Evolutionary conservation across 1,140 invertebrate genomes (phyloP), one percentile per base, ranked within the genome.

Genomic region (Cydia pomonella): DNA sequence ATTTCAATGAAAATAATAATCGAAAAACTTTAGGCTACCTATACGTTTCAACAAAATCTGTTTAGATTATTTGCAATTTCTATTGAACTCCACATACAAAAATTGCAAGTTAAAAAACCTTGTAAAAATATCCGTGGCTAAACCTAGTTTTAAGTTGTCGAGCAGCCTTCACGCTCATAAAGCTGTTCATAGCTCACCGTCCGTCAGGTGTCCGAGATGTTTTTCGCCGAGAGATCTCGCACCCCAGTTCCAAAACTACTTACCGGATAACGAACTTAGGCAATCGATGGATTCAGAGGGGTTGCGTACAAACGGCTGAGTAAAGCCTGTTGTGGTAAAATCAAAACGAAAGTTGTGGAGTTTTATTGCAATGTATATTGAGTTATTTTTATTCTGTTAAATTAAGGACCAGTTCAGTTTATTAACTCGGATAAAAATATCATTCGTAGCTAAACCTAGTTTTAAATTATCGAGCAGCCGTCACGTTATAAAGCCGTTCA

Each of bases 241-340:
- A 59, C 50, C 50, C 50, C 18, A 53, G 50, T 53, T 53, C 18
- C 50, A 53, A 18, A 53, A 53, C 50, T 53, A 53, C 50, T 53
- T 53, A 53, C 18, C 50, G 50, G 50, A 53, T 53, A 53, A 53
- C 50, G 50, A 53, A 53, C 50, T 53, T 53, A 21, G 16, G 50
- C 50, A 53, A 53, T 53, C 50, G 50, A 53, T 53, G 18, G 50
- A 53, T 53, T 5, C 50, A 18, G n/a, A 16, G n/a, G 18, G n/a
- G n/a, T 53, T 16, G 13, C 47, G 9, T 50, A n/a, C 9, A n/a
- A n/a, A n/a, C 1, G 3, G 47, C 4, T 4, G 47, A n/a, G 47
- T n/a, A 50, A 1, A n/a, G 47, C 4, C n/a, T 50, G 47, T 41
- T 41, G 38, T 41, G 7, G 38, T 9, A 16, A 7, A 12, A 44